These are phyloP conservation scores for Trichonephila clavipes DNA, from an alignment of 1,140 invertebrate species.

Conservation along the genomic window DNA sequence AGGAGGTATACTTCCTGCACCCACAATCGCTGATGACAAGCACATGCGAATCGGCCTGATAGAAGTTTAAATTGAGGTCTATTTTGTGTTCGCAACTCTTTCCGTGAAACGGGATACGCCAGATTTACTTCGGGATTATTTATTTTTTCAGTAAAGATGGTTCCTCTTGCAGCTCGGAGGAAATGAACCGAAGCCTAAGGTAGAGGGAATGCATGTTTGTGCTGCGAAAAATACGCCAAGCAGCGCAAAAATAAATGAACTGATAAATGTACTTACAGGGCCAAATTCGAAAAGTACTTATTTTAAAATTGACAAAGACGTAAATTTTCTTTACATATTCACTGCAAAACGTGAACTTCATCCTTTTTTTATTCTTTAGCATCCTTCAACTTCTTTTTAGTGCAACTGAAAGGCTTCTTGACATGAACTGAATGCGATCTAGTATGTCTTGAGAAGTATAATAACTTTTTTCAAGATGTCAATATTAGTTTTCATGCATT, in stretches of 20 bases:
- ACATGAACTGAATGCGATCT: not conserved
- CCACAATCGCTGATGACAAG: slow-evolving; percentile 30
- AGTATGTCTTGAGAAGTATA: not conserved
- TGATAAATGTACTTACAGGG: slow-evolving; percentile 7
- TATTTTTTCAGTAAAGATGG: not conserved
- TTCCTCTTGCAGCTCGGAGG: not conserved
- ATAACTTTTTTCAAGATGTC: not conserved
- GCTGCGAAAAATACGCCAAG: not conserved
- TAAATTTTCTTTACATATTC: not conserved
- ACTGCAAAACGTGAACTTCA: not conserved
- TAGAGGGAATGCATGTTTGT: not conserved
- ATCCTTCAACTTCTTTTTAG: not conserved
- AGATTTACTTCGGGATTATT: slow-evolving; percentile 33
- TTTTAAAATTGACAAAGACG: not conserved
- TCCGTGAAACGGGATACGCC: not conserved
- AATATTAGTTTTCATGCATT: no score
- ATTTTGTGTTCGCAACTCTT: not conserved
- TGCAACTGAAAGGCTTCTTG: not conserved
- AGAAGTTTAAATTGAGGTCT: slow-evolving; percentile 39
- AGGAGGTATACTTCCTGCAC: not conserved
- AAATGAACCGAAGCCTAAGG: not conserved
- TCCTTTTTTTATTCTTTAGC: not conserved
- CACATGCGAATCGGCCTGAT: slow-evolving; percentile 12
- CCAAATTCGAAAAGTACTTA: slow-evolving; percentile 15
- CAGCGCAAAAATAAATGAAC: slow-evolving; percentile 22